Base-by-base conservation (phyloP, 2,797 vertebrate species). In the Acanthurus leucopareius region DNA sequence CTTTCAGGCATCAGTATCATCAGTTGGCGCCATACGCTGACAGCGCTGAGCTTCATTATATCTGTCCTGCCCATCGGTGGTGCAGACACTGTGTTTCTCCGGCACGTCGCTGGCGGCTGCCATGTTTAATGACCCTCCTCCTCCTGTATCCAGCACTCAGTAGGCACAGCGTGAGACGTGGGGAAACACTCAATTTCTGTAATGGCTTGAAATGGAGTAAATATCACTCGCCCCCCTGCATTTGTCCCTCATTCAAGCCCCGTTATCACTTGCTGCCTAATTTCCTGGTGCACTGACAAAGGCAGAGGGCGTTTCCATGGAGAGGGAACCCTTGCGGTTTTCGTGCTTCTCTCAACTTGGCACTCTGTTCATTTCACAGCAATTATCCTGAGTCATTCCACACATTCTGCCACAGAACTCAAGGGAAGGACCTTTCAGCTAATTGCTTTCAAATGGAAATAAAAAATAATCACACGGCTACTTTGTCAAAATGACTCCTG, bases 381-480 rank as follows among this genome's bases (percentile, higher is more conserved):
- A 92, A 95, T 94, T 94, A 94, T 94, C 84, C 89, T 69, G 91
- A 94, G 91, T 93, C 91, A 89, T 87, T 93, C 90, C 86, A 75
- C 87, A 88, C 89, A 79, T 89, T 89, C 87, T 88, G 89, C 90
- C 89, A 90, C 88, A 80, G 84, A 86, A 91, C 91, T 91, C 87
- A 58, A 73, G 90, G 91, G 90, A 92, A 87, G 88, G 91, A 92
- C 90, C 89, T 92, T 86, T 86, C 87, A 85, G 85, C 90, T 93
- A 93, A 94, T 93, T 93, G 93, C 92, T 92, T 93, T 93, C 88
- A 93, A 92, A 92, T 91, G 92, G 92, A 91, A 94, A 94, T 94
- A 91, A 89, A 94, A 92, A 92, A 92, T 92, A 93, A 94, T 94
- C 91, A 91, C 91, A 90, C 84, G 88, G 91, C 89, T 91, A 88